Conservation (phyloP, 2,888 invertebrate species). For the Caenorhabditis virilis region DNA sequence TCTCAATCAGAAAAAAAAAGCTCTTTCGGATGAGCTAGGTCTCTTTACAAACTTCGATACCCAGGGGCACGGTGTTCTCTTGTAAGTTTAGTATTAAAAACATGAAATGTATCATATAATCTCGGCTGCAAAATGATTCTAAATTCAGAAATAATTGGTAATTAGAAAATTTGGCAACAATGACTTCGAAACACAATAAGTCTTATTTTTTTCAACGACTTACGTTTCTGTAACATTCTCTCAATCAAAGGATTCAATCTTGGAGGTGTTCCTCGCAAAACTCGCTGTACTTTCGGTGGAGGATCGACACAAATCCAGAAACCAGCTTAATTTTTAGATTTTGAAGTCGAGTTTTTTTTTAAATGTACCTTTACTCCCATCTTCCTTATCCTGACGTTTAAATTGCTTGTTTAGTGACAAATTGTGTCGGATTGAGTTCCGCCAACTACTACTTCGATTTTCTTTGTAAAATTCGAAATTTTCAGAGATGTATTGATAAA, state of each 20-base stretch:
- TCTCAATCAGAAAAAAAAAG: too few species aligned
- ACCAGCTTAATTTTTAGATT: constrained; percentile 35
- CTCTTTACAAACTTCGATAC: too few species aligned
- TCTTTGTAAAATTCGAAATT: constrained; percentile 42
- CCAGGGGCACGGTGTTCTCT: too few species aligned
- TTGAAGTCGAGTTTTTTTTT: too few species aligned
- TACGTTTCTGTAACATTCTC: constrained; percentile 28
- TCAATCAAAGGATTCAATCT: constrained; percentile 43
- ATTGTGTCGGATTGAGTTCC: constrained; percentile 58
- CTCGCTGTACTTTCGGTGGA: constrained; percentile 35
- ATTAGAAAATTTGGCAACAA: too few species aligned
- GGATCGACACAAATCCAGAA: constrained; percentile 45
- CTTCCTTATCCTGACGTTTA: constrained; percentile 35
- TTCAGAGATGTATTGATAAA: constrained; percentile 44
- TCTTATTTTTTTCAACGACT: neutral
- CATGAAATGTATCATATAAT: too few species aligned
- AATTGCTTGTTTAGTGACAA: constrained; percentile 51
- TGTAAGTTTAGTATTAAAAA: too few species aligned
- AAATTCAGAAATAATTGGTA: too few species aligned
- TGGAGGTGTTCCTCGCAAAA: constrained; percentile 27
- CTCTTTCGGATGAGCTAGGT: too few species aligned
- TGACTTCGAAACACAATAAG: neutral
- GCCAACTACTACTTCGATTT: constrained; percentile 45
- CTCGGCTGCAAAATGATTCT: too few species aligned
- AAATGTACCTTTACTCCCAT: constrained; percentile 32